Evolutionary conservation across 2,888 invertebrate species (phyloP), one percentile per base, ranked within the genome.

Genomic region (Agrenia bidenticulata): DNA sequence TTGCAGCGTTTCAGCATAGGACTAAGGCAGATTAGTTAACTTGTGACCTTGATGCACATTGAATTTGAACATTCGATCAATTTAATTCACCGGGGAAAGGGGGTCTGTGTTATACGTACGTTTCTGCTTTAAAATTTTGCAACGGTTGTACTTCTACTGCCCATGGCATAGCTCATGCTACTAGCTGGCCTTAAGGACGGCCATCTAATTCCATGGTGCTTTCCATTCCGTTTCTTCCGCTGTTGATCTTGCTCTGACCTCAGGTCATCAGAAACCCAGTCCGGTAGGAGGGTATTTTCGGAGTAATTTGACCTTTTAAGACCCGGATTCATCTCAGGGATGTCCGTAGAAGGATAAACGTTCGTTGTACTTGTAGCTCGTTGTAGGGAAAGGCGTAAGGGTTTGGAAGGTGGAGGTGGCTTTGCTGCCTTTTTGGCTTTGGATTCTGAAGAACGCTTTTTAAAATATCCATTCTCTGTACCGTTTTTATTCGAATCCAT

Each of bases 331-430:
- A 74, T 67, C 61, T 76, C 76, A 2, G 76, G 74, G 5, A 72
- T 61, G 58, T 74, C 54, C 26, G 4, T 70, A n/a, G 59, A 41
- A 17, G 70, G 66, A 56, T 76, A 76, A 1, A 76, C 76, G 61
- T 76, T 73, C 1, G 70, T 73, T 57, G 74, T 75, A 63, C 91
- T 92, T 69, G 89, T 87, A 0, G 92, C 90, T 76, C 91, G 86
- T 78, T 92, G 92, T 57, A 93, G 80, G 0, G 92, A 92, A 45
- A 93, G 81, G 11, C 92, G 83, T 56, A 92, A 80, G 0, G 92
- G 93, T 78, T 93, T 93, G 77, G 92, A 89, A 21, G 92, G 93
- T 2, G 92, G 92, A 15, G 88, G 87, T 0, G 66, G 67, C 49
- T 58, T 61, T 49, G 64, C 26, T 9, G 32, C 37, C 4, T 17